A percentile compares a stretch with the other conserved stretches of the same genome.
Evolutionary conservation across 2,113 vertebrate genomes (phyloP).

Genomic region (Prionailurus viverrinus): DNA sequence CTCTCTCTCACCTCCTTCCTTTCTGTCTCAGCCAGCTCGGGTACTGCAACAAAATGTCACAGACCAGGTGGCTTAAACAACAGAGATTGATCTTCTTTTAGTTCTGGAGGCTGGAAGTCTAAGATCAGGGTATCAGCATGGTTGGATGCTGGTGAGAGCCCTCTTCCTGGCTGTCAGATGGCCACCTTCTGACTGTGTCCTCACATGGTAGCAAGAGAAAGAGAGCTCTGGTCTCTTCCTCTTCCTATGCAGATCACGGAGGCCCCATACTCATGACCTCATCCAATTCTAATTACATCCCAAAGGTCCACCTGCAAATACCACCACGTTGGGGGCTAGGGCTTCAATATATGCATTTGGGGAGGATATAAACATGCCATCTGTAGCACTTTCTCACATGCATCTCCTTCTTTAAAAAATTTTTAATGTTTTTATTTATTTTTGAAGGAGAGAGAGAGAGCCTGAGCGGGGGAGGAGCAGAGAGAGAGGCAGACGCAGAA

Average conservation of each 20-base stretch:
- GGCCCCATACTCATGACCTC: background rate
- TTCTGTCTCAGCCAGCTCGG: background rate
- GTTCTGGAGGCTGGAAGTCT: background rate
- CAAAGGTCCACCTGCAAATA: background rate
- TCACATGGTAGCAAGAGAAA: background rate
- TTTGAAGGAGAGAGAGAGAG: too few species aligned
- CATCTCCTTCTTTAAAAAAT: background rate
- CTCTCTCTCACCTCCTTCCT: background rate
- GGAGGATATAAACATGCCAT: background rate
- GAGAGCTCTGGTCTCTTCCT: background rate
- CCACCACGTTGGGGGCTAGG: background rate
- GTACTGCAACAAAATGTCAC: background rate
- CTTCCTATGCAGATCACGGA: background rate
- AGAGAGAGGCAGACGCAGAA: too few species aligned
- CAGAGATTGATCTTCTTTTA: background rate
- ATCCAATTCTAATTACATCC: background rate
- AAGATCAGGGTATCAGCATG: background rate
- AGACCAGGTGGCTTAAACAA: background rate
- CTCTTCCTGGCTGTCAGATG: background rate
- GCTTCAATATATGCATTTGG: background rate
- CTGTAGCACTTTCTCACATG: background rate
- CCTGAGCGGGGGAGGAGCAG: too few species aligned
- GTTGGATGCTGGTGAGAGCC: background rate
- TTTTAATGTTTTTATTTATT: too few species aligned
- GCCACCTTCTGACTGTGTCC: background rate